Conservation (phyloP, 2,888 invertebrate genomes). For the Portevinia maculata region DNA sequence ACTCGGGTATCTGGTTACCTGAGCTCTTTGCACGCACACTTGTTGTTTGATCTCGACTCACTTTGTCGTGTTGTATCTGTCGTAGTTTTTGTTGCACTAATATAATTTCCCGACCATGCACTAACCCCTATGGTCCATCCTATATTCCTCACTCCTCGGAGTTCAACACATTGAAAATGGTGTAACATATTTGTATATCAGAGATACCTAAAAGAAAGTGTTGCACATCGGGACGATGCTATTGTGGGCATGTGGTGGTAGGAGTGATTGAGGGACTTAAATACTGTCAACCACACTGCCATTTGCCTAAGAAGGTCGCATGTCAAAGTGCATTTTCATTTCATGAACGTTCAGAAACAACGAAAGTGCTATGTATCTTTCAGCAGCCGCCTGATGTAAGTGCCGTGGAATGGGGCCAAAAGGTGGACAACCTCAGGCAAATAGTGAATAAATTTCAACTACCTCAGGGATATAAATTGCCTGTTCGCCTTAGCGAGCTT, state of each 20-base stretch:
- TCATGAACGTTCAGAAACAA: slow-evolving; percentile 40
- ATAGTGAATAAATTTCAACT: slow-evolving; percentile 30
- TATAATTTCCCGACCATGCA: slow-evolving; percentile 31
- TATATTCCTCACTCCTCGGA: neutral
- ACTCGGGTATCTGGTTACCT: slow-evolving; percentile 6
- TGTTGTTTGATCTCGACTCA: slow-evolving; percentile 36
- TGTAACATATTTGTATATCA: slow-evolving; percentile 21
- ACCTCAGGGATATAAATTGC: slow-evolving; percentile 45
- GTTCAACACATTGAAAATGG: slow-evolving; percentile 3
- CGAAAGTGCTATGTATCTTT: slow-evolving; percentile 27
- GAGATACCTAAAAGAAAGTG: slow-evolving; percentile 30
- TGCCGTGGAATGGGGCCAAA: slow-evolving; percentile 37
- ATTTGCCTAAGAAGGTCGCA: slow-evolving; percentile 44
- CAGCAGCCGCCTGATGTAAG: neutral
- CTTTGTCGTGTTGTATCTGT: slow-evolving; percentile 55
- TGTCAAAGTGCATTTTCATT: slow-evolving; percentile 65
- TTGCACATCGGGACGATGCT: slow-evolving; percentile 11
- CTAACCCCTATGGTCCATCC: neutral
- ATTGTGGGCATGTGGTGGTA: neutral
- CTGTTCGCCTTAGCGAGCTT: slow-evolving; percentile 37
- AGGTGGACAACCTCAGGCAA: slow-evolving; percentile 42
- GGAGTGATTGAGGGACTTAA: neutral
- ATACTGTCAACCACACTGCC: slow-evolving; percentile 18
- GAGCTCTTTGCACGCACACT: slow-evolving; percentile 23
- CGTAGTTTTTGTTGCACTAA: slow-evolving; percentile 33